Conservation (phyloP, 2,888 invertebrate genomes). For the Lymantria dispar region DNA sequence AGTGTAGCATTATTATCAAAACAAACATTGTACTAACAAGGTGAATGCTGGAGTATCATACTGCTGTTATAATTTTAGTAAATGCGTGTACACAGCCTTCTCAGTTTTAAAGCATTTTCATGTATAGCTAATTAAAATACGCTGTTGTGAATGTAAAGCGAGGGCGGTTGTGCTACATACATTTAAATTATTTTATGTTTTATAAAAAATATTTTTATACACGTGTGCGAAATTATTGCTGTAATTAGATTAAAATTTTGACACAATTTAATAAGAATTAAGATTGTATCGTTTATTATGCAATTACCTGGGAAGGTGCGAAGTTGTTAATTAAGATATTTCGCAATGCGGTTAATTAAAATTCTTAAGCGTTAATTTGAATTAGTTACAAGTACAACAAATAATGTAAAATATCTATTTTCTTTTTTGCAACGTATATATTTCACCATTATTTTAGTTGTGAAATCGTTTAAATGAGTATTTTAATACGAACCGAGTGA, state of each 20-base stretch:
- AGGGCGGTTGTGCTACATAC: constrained; percentile 50
- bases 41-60: constrained; percentile 54
- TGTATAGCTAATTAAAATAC: constrained; percentile 81
- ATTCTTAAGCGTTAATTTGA: no score
- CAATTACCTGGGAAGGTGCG: no score
- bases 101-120: constrained; percentile 76
- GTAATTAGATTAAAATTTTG: not conserved
- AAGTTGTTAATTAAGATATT: no score
- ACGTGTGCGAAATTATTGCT: constrained; percentile 15
- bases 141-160: constrained; percentile 63
- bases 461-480: no score
- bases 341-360: no score
- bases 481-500: no score
- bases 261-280: no score
- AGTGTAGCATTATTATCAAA: constrained; percentile 39
- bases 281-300: no score
- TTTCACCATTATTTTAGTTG: no score
- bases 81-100: constrained; percentile 42
- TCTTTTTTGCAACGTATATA: no score
- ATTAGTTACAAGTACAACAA: no score
- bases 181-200: constrained; percentile 55
- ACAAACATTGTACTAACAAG: constrained; percentile 41
- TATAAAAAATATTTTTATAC: constrained; percentile 61
- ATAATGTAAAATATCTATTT: no score
- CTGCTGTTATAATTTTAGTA: constrained; percentile 63